Conservation (phyloP, 2,888 invertebrate species). For the Listrodromus nycthemerus region DNA sequence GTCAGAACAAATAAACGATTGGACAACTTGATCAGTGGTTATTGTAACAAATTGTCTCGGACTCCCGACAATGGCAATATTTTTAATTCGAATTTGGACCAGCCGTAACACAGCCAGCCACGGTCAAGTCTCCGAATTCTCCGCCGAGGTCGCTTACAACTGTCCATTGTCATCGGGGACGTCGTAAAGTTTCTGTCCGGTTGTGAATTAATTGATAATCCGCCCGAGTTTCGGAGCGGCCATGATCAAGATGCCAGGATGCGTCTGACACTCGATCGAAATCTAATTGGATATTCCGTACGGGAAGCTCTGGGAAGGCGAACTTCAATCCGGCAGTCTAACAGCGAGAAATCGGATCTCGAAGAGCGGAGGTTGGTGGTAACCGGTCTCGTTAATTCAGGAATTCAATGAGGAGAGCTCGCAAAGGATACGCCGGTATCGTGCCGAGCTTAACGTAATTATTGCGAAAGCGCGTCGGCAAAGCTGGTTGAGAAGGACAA, state of each 20-base stretch:
- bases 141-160: background rate
- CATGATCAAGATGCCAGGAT: slow-evolving; percentile 22
- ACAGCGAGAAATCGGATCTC: slow-evolving; percentile 9
- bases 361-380: background rate
- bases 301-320: background rate
- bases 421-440: slow-evolving; percentile 64
- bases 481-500: slow-evolving; percentile 68
- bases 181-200: background rate
- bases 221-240: background rate
- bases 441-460: slow-evolving; percentile 73
- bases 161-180: background rate
- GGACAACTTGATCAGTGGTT: no score
- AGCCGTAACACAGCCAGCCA: no score
- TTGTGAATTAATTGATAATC: background rate
- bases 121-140: no score
- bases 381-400: slow-evolving; percentile 69
- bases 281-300: slow-evolving; percentile 56
- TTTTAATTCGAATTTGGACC: no score
- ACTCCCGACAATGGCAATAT: no score
- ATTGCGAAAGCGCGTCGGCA: slow-evolving; percentile 73
- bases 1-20: no score
- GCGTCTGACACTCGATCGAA: slow-evolving; percentile 34
- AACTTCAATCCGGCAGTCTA: slow-evolving; percentile 1
- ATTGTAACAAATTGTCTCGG: no score
- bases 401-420: slow-evolving; percentile 71